Evolutionary conservation across 1,140 invertebrate genomes (phyloP).

Genomic region (Scylla paramamosain): DNA sequence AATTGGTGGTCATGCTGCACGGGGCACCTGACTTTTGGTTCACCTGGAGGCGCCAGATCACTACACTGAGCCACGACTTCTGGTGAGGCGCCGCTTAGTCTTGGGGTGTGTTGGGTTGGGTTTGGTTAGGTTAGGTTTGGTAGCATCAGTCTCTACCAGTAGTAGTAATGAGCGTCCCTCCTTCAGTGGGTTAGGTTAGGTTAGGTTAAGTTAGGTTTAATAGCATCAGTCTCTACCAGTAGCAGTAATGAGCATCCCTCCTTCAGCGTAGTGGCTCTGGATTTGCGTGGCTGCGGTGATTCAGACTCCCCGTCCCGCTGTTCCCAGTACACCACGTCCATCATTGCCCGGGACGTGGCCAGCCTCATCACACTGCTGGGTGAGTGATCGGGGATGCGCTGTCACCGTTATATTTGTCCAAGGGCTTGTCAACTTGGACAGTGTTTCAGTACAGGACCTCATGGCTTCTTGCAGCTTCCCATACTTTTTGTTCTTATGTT

Average conservation of each 20-base stretch:
- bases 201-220: no score
- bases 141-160: no score
- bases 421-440: no score
- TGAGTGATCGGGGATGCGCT: neutral
- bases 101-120: no score
- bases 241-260: neutral
- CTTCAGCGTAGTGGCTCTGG: slow-evolving; percentile 71
- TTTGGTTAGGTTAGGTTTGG: no score
- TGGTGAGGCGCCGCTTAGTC: slow-evolving; percentile 57
- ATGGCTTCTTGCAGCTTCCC: no score
- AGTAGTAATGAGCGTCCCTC: neutral
- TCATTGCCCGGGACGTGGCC: slow-evolving; percentile 67
- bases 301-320: slow-evolving; percentile 63
- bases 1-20: slow-evolving; percentile 86
- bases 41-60: slow-evolving; percentile 86
- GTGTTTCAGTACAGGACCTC: no score
- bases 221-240: no score
- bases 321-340: slow-evolving; percentile 58
- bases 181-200: no score
- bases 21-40: slow-evolving; percentile 91
- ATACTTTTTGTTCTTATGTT: no score
- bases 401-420: no score
- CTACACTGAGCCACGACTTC: slow-evolving; percentile 57
- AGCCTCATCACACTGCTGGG: slow-evolving; percentile 66
- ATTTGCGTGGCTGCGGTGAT: slow-evolving; percentile 72